Evolutionary conservation across 92 coral and sea anemone genomes (phyloP).

Genomic region (Porites evermanni): DNA sequence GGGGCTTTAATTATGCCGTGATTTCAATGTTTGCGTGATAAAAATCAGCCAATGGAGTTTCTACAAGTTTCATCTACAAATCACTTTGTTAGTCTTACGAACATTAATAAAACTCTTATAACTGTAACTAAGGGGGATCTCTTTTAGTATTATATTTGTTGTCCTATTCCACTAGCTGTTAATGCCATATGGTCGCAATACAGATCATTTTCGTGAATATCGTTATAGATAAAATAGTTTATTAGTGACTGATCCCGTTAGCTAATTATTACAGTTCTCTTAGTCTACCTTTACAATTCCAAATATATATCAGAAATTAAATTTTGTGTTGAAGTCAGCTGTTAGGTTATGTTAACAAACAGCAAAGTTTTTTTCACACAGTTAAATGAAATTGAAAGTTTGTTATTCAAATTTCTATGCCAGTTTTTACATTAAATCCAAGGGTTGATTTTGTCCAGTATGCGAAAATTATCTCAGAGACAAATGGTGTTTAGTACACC

Average conservation of each 20-base stretch:
- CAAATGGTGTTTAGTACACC: no score
- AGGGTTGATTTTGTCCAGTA: no score
- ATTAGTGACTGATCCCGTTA: not conserved
- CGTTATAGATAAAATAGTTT: no score
- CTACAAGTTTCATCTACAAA: constrained; percentile 1
- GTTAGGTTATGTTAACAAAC: not conserved
- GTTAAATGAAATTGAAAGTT: no score
- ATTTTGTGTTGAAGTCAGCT: not conserved
- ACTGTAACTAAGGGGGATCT: not conserved
- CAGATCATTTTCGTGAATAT: no score
- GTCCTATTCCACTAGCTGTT: not conserved
- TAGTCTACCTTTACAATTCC: not conserved
- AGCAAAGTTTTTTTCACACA: not conserved
- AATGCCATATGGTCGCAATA: no score
- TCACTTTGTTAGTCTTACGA: not conserved
- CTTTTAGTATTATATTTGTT: not conserved
- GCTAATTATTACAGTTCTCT: not conserved
- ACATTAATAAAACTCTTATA: not conserved
- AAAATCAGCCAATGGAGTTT: constrained; percentile 10
- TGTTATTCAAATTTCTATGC: no score
- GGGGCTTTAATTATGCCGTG: not conserved
- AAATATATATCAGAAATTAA: not conserved
- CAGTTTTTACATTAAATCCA: no score
- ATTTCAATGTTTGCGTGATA: not conserved
- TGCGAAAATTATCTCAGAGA: no score